phyloP scores from a whole-genome alignment of 2,797 vertebrate species.

The Catamblyrhynchus diadema region DNA sequence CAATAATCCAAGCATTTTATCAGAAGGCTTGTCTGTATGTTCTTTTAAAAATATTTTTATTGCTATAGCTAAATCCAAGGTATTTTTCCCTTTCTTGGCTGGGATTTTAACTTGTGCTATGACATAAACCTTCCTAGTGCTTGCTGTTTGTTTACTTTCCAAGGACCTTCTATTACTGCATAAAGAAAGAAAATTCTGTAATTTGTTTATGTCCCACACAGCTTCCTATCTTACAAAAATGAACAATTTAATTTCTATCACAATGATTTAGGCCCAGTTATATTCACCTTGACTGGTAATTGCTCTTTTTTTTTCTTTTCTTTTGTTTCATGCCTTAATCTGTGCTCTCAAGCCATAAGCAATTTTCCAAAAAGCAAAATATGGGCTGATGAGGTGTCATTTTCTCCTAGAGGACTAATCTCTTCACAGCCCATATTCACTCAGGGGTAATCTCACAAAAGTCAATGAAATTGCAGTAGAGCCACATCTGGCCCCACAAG shows the following conservation, averaged over 20 bases:
- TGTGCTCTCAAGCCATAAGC: neutral
- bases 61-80: slow-evolving; percentile 31
- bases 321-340: neutral
- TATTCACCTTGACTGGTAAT: slow-evolving; percentile 29
- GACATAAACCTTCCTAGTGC: neutral
- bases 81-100: slow-evolving; percentile 22
- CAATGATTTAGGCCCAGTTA: slow-evolving; percentile 26
- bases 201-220: slow-evolving; percentile 26
- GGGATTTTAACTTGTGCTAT: slow-evolving; percentile 28
- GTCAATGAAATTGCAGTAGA: neutral
- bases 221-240: slow-evolving; percentile 19
- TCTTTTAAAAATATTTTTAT: slow-evolving; percentile 39
- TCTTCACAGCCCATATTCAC: neutral
- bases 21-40: neutral
- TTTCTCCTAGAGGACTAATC: neutral
- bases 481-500: neutral
- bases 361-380: neutral
- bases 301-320: neutral
- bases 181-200: neutral
- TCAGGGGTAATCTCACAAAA: neutral
- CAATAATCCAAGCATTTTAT: neutral
- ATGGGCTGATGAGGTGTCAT: neutral
- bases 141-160: slow-evolving; percentile 17
- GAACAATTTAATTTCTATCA: slow-evolving; percentile 33
- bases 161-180: neutral